A percentile compares a stretch with the other conserved stretches of the same genome.
Conservation (phyloP, 2,888 invertebrate genomes). For the Eugnorisma glareosa region DNA sequence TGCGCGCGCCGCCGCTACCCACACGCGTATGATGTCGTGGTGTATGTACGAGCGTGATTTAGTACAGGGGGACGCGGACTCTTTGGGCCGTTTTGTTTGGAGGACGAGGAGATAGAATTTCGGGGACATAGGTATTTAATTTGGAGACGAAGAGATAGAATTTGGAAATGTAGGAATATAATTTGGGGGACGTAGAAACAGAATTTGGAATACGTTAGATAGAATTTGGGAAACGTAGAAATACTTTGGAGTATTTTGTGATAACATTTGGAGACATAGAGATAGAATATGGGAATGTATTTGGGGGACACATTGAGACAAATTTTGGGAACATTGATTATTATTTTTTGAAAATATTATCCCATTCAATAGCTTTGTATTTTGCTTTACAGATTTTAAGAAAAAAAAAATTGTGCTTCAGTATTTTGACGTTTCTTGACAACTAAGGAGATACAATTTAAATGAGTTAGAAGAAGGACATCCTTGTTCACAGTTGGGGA, state of each 20-base stretch:
- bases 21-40: conserved; percentile 42
- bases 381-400: neutral
- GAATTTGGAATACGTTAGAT: neutral
- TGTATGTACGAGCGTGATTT: conserved; percentile 61
- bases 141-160: neutral
- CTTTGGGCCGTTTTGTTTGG: neutral
- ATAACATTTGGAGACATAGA: no score
- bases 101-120: neutral
- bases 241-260: no score
- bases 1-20: conserved; percentile 81
- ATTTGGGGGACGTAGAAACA: neutral
- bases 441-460: neutral
- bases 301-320: neutral
- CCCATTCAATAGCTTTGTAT: neutral
- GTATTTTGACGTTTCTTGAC: neutral
- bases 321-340: neutral
- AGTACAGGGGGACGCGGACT: neutral
- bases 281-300: neutral
- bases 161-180: neutral
- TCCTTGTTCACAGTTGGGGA: neutral
- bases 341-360: neutral
- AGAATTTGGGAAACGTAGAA: neutral
- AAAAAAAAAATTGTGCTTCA: neutral
- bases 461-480: neutral
- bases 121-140: neutral